A percentile compares a stretch with the other conserved stretches of the same genome.
Evolutionary conservation across 2,888 invertebrate species (phyloP).

Genomic region (Heliconius hortense): DNA sequence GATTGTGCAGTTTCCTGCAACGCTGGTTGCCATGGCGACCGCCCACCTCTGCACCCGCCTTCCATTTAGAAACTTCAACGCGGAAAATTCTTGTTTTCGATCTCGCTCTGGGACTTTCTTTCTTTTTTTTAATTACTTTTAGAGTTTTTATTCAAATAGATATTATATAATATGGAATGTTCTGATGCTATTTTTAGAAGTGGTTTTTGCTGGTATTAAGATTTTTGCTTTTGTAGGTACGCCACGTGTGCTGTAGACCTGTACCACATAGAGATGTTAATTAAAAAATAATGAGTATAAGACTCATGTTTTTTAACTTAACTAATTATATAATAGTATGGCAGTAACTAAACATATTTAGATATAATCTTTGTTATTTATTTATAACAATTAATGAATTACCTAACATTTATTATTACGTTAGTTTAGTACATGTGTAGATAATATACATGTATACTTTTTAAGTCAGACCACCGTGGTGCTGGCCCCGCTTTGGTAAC

Average conservation of each 20-base stretch:
- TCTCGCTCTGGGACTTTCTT: constrained; percentile 31
- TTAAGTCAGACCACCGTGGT: no score
- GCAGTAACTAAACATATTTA: background rate
- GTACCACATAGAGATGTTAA: background rate
- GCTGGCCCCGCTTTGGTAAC: no score
- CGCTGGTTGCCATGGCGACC: constrained; percentile 71
- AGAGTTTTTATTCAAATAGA: constrained; percentile 15
- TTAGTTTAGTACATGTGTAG: no score
- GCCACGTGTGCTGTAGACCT: background rate
- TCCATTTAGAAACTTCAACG: constrained; percentile 63
- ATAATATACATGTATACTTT: background rate
- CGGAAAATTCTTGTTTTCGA: constrained; percentile 45
- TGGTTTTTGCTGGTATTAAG: background rate
- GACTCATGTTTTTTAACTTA: no score
- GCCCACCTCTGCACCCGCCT: constrained; percentile 62
- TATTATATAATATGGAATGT: constrained; percentile 6
- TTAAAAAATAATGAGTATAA: background rate
- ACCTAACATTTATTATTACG: no score
- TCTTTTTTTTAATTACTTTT: constrained; percentile 25
- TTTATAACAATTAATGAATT: background rate
- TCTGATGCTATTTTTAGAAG: constrained; percentile 7
- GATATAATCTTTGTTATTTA: background rate
- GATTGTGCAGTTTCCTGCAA: constrained; percentile 82
- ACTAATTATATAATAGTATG: background rate
- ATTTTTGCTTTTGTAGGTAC: background rate